Evolutionary conservation across 2,888 invertebrate species (phyloP).

Genomic region (Horisme vitalbata): DNA sequence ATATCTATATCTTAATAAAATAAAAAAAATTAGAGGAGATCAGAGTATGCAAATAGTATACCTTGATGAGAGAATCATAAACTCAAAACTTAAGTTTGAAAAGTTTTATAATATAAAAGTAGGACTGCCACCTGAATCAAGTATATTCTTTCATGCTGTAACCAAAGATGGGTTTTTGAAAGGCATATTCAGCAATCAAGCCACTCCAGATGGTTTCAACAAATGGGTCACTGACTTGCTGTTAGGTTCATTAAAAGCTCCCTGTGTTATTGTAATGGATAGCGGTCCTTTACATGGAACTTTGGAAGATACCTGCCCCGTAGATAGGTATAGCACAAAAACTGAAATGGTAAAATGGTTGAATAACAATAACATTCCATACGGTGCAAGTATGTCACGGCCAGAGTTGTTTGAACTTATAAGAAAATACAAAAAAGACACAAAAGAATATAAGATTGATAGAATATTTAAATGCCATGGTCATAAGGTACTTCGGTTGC

Average conservation of each 20-base stretch:
- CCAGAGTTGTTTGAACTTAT: constrained; percentile 53
- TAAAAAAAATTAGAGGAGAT: constrained; percentile 37
- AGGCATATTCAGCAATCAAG: constrained; percentile 45
- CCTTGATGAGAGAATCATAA: constrained; percentile 49
- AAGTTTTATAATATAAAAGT: constrained; percentile 30
- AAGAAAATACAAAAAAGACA: constrained; percentile 34
- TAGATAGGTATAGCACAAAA: constrained; percentile 52
- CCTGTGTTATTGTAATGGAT: constrained; percentile 51
- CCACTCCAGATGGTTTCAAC: constrained; percentile 40
- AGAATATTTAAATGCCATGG: constrained; percentile 49
- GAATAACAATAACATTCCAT: constrained; percentile 49
- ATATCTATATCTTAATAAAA: constrained; percentile 47
- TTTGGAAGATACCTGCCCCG: constrained; percentile 23
- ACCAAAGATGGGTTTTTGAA: constrained; percentile 39
- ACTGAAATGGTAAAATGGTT: constrained; percentile 52
- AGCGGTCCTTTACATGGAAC: constrained; percentile 43
- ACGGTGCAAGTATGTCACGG: constrained; percentile 43
- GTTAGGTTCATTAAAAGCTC: constrained; percentile 36
- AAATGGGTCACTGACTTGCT: constrained; percentile 57
- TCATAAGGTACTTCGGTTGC: constrained; percentile 51
- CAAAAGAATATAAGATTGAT: constrained; percentile 41
- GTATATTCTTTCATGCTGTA: constrained; percentile 42
- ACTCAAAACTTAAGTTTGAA: constrained; percentile 29
- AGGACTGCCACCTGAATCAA: constrained; percentile 5
- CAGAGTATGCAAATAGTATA: constrained; percentile 38